Percentiles rank a stretch among this genome's conserved stretches.
These are phyloP conservation scores for Sminthurides aquaticus DNA, from an alignment of 2,888 invertebrate genomes.

Conservation along the genomic window DNA sequence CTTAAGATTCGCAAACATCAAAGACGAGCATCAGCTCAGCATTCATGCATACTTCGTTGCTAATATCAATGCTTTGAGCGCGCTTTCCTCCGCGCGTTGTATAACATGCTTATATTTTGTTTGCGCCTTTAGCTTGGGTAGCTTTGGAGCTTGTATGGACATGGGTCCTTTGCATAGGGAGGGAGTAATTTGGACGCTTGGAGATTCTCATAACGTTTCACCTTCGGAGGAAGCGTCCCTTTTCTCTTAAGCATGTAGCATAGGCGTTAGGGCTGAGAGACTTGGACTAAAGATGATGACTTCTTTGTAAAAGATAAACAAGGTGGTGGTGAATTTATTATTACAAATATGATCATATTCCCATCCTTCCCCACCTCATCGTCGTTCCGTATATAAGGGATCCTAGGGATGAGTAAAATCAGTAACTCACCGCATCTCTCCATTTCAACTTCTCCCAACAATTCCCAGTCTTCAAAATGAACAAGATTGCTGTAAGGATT, in stretches of 20 bases:
- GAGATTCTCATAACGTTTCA: not conserved
- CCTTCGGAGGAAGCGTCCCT: not conserved
- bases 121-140: not conserved
- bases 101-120: not conserved
- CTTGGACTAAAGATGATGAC: not conserved
- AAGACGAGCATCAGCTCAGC: no score
- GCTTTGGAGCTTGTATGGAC: not conserved
- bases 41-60: no score
- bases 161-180: not conserved
- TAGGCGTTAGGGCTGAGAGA: not conserved
- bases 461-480: not conserved
- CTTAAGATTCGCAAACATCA: no score
- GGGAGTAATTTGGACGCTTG: not conserved
- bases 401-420: not conserved
- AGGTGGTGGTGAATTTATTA: not conserved
- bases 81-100: no score
- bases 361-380: not conserved
- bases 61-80: no score
- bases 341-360: not conserved
- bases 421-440: not conserved
- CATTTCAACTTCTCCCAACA: not conserved
- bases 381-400: not conserved
- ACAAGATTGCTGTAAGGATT: not conserved
- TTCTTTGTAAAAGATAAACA: not conserved
- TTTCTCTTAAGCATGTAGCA: not conserved